A percentile compares a stretch with the other conserved stretches of the same genome.
Conservation (phyloP, 2,888 invertebrate species). For the Caradrina kadenii region DNA sequence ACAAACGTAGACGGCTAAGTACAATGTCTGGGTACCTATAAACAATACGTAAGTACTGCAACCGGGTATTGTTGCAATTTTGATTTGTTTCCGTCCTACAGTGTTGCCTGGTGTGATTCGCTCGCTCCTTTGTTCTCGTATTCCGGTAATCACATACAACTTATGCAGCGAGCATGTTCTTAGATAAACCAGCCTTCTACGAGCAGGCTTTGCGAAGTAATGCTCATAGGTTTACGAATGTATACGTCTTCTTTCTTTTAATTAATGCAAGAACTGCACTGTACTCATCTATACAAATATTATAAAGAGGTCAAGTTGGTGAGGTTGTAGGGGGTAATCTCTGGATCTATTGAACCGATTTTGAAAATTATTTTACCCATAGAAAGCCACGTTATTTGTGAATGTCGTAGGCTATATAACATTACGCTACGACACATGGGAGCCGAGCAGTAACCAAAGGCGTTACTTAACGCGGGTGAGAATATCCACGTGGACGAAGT, state of each 20-base stretch:
- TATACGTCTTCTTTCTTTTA: slow-evolving; percentile 45
- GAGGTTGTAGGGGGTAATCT: no score
- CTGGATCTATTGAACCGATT: no score
- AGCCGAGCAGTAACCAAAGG: no score
- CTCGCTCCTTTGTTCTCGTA: slow-evolving; percentile 62
- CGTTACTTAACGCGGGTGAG: no score
- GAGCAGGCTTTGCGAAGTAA: slow-evolving; percentile 18
- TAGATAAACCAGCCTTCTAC: slow-evolving; percentile 38
- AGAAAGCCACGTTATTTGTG: no score
- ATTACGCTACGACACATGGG: no score
- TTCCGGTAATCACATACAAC: slow-evolving; percentile 68
- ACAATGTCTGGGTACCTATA: slow-evolving; percentile 16
- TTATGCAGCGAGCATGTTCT: slow-evolving; percentile 55
- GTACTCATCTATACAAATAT: background rate
- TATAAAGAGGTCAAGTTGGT: no score
- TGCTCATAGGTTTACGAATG: slow-evolving; percentile 30
- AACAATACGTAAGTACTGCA: slow-evolving; percentile 42
- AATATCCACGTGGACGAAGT: no score
- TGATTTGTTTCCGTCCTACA: slow-evolving; percentile 54
- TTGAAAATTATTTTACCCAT: no score
- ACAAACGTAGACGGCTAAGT: slow-evolving; percentile 21
- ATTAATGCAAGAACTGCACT: slow-evolving; percentile 38
- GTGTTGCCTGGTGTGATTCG: slow-evolving; percentile 34
- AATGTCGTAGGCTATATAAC: no score
- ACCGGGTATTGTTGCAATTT: slow-evolving; percentile 59